These are phyloP conservation scores for Ciona savignyi DNA, from an alignment of 23 tunicate genomes.

Conservation along the genomic window DNA sequence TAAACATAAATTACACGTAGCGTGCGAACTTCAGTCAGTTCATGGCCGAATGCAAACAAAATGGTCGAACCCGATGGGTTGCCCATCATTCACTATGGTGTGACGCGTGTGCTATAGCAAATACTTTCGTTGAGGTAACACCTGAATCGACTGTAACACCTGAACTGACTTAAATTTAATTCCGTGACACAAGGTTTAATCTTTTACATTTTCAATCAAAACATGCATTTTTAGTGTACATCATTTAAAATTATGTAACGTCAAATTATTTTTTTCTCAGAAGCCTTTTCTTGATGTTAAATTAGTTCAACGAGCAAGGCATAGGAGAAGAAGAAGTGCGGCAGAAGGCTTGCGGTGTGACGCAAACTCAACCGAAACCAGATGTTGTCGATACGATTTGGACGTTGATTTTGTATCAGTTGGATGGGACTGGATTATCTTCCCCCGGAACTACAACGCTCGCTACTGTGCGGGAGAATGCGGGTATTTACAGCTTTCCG, in stretches of 20 bases:
- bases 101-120: not conserved
- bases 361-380: conserved; percentile 13
- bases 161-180: not conserved
- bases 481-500: conserved; percentile 14
- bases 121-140: not conserved
- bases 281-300: conserved; percentile 60
- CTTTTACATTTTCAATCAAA: too few species aligned
- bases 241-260: too few species aligned
- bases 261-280: conserved; percentile 28
- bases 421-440: conserved; percentile 74
- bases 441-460: conserved; percentile 34
- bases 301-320: conserved; percentile 12
- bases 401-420: conserved; percentile 29
- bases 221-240: too few species aligned
- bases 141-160: not conserved
- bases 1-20: too few species aligned
- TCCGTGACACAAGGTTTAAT: not conserved
- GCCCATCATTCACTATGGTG: too few species aligned
- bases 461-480: conserved; percentile 68
- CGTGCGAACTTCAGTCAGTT: too few species aligned
- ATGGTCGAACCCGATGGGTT: not conserved
- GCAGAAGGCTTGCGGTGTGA: conserved; percentile 4
- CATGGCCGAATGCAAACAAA: not conserved
- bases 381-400: conserved; percentile 56
- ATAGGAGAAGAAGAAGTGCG: conserved; percentile 27